These are phyloP conservation scores for Sebastes matsubarae DNA, from an alignment of 2,797 vertebrate genomes.

Conservation along the genomic window DNA sequence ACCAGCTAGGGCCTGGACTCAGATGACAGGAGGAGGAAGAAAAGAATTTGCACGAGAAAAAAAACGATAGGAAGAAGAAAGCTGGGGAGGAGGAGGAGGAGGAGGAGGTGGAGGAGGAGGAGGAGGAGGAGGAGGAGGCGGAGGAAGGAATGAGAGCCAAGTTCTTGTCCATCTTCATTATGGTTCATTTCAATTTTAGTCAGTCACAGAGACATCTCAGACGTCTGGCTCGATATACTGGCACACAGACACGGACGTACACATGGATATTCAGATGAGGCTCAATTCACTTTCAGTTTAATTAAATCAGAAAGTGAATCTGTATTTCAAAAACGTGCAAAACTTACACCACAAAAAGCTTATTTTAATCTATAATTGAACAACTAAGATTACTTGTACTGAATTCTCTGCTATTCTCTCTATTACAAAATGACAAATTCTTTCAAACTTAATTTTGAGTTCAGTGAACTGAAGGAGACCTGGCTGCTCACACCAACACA, in stretches of 20 bases:
- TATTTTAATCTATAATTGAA: slow-evolving; percentile 8
- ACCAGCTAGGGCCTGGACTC: neutral
- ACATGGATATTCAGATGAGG: slow-evolving; percentile 32
- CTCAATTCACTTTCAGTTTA: slow-evolving; percentile 29
- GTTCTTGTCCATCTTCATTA: slow-evolving; percentile 66
- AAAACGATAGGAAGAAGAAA: neutral
- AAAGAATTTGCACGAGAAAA: slow-evolving; percentile 3
- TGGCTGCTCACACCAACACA: neutral
- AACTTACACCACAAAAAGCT: slow-evolving; percentile 9
- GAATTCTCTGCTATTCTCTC: neutral
- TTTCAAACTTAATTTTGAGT: slow-evolving; percentile 9
- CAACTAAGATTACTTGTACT: neutral
- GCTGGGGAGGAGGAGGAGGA: neutral
- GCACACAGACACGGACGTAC: slow-evolving; percentile 25
- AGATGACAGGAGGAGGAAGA: neutral
- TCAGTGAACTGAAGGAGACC: neutral
- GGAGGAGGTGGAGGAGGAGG: neutral
- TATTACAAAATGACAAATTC: neutral
- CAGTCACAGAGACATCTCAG: slow-evolving; percentile 47
- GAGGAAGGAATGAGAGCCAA: slow-evolving; percentile 44
- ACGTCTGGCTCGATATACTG: slow-evolving; percentile 40
- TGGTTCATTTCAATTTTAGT: slow-evolving; percentile 55
- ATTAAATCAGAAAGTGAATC: slow-evolving; percentile 45
- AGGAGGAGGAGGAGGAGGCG: neutral
- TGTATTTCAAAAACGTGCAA: neutral